These are phyloP conservation scores for Toxotes jaculatrix DNA, from an alignment of 2,113 vertebrate genomes.

Conservation along the genomic window DNA sequence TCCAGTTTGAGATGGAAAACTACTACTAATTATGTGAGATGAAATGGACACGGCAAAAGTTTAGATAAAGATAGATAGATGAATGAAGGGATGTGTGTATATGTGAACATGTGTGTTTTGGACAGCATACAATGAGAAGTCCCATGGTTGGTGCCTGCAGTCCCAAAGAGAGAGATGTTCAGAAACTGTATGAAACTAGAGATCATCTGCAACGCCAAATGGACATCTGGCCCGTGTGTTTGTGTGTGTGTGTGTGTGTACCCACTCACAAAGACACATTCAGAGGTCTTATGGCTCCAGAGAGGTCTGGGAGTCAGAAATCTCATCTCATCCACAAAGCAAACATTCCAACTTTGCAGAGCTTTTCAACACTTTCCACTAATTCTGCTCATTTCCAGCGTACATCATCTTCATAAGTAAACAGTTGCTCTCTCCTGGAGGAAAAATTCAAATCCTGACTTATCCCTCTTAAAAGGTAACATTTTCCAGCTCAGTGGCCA, in stretches of 20 bases:
- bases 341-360: constrained; percentile 70
- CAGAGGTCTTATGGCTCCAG: constrained; percentile 45
- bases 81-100: constrained; percentile 1
- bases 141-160: constrained; percentile 28
- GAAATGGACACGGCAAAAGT: constrained; percentile 16
- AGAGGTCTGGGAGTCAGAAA: constrained; percentile 66
- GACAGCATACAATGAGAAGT: constrained; percentile 28
- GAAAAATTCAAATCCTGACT: constrained; percentile 53
- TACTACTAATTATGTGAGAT: constrained; percentile 12
- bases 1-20: constrained; percentile 15
- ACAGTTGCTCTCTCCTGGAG: constrained; percentile 44
- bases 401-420: constrained; percentile 66
- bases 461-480: constrained; percentile 57
- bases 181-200: constrained; percentile 59
- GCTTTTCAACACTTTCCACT: constrained; percentile 76
- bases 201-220: constrained; percentile 54
- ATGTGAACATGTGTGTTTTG: constrained; percentile 34
- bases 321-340: constrained; percentile 75
- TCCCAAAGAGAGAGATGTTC: constrained; percentile 53
- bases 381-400: constrained; percentile 67
- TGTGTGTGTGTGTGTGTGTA: constrained; percentile 7
- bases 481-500: constrained; percentile 70
- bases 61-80: constrained; percentile 43
- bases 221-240: constrained; percentile 39
- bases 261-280: constrained; percentile 73